Evolutionary conservation across 1,140 invertebrate genomes (phyloP).

Genomic region (Drosophila bocqueti): DNA sequence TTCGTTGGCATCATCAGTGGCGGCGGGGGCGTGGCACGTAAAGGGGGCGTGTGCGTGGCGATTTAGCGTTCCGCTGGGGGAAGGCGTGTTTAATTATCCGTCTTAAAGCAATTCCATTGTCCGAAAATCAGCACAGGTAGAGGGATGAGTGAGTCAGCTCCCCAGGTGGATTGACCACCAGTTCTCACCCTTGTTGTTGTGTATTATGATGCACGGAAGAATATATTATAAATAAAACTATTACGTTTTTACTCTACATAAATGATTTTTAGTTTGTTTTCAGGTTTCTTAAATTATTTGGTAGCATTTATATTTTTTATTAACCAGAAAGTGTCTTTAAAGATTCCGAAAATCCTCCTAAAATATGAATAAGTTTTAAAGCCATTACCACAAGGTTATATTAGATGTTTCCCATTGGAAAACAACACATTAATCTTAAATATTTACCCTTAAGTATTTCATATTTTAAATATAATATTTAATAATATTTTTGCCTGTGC

Average conservation of each 20-base stretch:
- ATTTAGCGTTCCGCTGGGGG: conserved; percentile 51
- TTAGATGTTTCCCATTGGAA: not conserved
- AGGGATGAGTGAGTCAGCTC: not conserved
- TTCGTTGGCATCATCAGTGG: conserved; percentile 42
- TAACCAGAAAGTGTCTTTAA: too few species aligned
- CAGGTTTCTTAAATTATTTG: too few species aligned
- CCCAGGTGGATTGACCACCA: not conserved
- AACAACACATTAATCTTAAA: not conserved
- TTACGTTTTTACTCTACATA: too few species aligned
- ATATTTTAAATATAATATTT: not conserved
- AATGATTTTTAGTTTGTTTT: too few species aligned
- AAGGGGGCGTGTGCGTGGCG: conserved; percentile 28
- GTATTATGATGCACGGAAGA: not conserved
- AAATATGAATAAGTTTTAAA: not conserved
- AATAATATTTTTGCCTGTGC: not conserved
- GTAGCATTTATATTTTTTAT: too few species aligned
- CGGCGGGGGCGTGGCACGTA: conserved; percentile 30
- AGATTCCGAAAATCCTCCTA: not conserved
- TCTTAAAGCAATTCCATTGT: conserved; percentile 47
- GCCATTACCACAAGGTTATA: not conserved
- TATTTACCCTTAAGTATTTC: not conserved
- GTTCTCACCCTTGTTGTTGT: not conserved
- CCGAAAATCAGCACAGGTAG: conserved; percentile 26
- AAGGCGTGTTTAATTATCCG: conserved; percentile 52
- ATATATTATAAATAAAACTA: not conserved